phyloP scores from a whole-genome alignment of 2,888 invertebrate genomes.

The Cephonodes hylas region DNA sequence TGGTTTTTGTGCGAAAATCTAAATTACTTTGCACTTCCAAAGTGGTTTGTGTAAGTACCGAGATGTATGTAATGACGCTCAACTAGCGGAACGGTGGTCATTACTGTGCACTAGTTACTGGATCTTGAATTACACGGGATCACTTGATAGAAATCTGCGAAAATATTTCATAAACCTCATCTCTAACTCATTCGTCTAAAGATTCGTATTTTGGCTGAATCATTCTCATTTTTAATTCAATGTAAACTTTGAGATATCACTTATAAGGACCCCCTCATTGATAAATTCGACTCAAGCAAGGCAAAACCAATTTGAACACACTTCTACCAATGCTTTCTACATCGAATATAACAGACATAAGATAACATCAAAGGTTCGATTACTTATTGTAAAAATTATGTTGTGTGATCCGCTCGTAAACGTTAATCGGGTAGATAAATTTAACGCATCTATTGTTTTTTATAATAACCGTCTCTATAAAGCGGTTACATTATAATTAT shows the following conservation, averaged over 20 bases:
- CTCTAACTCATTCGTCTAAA: no score
- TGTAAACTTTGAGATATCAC: no score
- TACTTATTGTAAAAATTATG: no score
- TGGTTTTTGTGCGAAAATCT: not conserved
- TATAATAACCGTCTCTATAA: not conserved
- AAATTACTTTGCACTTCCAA: not conserved
- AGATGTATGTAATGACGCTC: not conserved
- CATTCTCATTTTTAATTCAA: no score
- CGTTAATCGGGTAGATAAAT: no score
- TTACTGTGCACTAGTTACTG: not conserved
- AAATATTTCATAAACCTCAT: not conserved
- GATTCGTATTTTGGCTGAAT: no score
- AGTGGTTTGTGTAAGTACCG: slow-evolving; percentile 4
- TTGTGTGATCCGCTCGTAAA: no score
- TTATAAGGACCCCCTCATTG: not conserved
- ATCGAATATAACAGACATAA: no score
- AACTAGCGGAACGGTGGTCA: slow-evolving; percentile 14
- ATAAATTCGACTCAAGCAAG: no score
- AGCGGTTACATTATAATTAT: not conserved
- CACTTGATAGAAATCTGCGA: not conserved
- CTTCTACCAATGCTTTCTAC: no score
- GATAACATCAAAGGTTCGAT: no score
- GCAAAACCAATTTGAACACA: no score
- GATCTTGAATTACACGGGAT: not conserved
- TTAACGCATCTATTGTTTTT: not conserved